A percentile compares a stretch with the other conserved stretches of the same genome.
These are phyloP conservation scores for Tridacna crocea DNA, from an alignment of 2,888 invertebrate species.

Conservation along the genomic window DNA sequence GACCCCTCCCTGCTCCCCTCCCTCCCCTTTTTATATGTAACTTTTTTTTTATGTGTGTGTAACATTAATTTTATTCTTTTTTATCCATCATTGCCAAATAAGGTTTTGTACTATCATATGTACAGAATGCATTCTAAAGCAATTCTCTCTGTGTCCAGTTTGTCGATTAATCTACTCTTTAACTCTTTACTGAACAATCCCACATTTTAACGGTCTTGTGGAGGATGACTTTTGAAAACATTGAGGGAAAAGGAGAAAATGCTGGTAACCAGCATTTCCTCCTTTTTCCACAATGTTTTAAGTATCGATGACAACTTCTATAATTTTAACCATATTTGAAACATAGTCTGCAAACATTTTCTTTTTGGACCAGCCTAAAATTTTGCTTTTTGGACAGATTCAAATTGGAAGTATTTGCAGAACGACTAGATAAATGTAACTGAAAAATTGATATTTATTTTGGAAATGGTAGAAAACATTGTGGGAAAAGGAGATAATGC, in stretches of 20 bases:
- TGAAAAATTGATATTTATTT: no score
- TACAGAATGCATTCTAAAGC: background rate
- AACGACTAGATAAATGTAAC: no score
- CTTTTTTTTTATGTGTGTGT: constrained; percentile 3
- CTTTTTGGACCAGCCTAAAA: no score
- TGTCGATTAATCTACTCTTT: background rate
- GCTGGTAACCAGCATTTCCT: no score
- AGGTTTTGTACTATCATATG: constrained; percentile 9
- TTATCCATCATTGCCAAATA: constrained; percentile 23
- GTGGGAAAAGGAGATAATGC: background rate
- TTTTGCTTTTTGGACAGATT: no score
- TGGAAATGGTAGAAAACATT: background rate
- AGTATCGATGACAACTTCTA: no score
- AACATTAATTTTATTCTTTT: constrained; percentile 23
- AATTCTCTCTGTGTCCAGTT: background rate
- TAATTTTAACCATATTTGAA: no score
- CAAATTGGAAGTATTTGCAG: no score
- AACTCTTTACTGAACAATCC: background rate
- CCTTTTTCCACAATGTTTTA: no score
- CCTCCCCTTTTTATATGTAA: constrained; percentile 20
- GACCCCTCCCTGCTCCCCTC: background rate
- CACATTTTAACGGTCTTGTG: no score
- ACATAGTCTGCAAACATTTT: background rate
- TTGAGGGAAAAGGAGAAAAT: no score
- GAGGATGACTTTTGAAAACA: no score